Percentiles rank a stretch among this genome's conserved stretches.
phyloP scores from a whole-genome alignment of 2,797 vertebrate species.

The Scyliorhinus canicula region DNA sequence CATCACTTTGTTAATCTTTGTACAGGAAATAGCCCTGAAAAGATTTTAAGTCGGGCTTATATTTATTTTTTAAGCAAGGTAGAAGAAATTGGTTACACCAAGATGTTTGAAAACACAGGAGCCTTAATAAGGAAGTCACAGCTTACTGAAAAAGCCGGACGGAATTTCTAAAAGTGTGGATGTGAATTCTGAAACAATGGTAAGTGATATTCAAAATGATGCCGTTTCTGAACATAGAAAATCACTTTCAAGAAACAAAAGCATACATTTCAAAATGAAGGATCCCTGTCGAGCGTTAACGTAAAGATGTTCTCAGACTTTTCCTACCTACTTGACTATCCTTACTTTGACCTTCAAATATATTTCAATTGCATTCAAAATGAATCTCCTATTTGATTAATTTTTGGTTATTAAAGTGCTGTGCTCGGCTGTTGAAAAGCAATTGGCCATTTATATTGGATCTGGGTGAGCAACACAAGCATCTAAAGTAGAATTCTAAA shows the following conservation, averaged over 20 bases:
- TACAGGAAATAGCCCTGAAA: background rate
- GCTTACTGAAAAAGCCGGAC: background rate
- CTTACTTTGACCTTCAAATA: background rate
- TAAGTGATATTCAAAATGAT: background rate
- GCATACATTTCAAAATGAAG: background rate
- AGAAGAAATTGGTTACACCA: background rate
- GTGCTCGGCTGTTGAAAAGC: background rate
- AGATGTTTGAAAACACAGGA: background rate
- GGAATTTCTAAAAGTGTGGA: background rate
- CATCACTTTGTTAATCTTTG: background rate
- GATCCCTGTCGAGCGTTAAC: background rate
- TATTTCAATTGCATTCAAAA: background rate
- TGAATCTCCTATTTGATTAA: background rate
- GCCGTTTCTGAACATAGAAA: background rate
- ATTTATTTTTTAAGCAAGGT: background rate
- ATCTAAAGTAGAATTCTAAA: background rate
- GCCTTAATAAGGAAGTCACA: background rate
- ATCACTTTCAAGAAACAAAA: background rate
- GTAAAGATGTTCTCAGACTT: background rate
- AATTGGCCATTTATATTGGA: slow-evolving; percentile 31
- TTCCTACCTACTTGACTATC: background rate
- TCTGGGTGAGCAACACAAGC: background rate
- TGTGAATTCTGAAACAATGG: background rate
- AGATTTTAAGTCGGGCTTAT: background rate
- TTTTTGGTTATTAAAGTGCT: background rate